phyloP scores from a whole-genome alignment of 1,140 invertebrate genomes.

The Physella acuta region DNA sequence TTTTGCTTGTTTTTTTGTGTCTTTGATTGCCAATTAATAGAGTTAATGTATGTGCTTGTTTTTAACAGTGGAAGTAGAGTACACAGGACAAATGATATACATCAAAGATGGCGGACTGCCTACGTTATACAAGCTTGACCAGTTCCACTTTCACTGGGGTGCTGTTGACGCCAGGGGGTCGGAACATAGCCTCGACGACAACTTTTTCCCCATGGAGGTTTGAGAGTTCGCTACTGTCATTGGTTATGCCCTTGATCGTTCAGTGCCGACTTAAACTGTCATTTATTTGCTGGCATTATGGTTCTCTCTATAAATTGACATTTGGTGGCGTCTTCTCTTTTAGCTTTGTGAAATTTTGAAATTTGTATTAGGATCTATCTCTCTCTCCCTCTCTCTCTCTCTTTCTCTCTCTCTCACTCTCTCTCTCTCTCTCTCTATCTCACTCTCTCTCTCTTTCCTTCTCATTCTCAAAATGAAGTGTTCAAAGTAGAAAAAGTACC shows the following conservation, averaged over 20 bases:
- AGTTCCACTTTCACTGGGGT: slow-evolving; percentile 61
- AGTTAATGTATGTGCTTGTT: too few species aligned
- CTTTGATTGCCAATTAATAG: too few species aligned
- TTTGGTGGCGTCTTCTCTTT: too few species aligned
- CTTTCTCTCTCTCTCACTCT: neutral
- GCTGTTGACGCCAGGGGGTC: slow-evolving; percentile 42
- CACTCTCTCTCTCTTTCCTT: too few species aligned
- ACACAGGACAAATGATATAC: slow-evolving; percentile 12
- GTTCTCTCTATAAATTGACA: too few species aligned
- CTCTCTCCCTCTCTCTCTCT: neutral
- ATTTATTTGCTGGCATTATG: neutral
- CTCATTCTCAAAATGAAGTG: too few species aligned
- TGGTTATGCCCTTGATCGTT: neutral
- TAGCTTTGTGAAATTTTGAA: too few species aligned
- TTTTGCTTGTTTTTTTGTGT: too few species aligned
- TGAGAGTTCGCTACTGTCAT: slow-evolving; percentile 19
- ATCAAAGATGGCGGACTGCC: slow-evolving; percentile 28
- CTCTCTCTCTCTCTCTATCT: too few species aligned
- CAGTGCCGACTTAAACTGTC: neutral
- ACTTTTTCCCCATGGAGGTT: slow-evolving; percentile 82
- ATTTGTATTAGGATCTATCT: neutral
- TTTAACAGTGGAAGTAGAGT: slow-evolving; percentile 28
- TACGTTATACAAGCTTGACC: slow-evolving; percentile 38
- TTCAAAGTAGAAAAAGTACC: too few species aligned
- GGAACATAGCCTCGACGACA: slow-evolving; percentile 71